Evolutionary conservation across 1,140 invertebrate genomes (phyloP).

Genomic region (Centruroides vittatus): DNA sequence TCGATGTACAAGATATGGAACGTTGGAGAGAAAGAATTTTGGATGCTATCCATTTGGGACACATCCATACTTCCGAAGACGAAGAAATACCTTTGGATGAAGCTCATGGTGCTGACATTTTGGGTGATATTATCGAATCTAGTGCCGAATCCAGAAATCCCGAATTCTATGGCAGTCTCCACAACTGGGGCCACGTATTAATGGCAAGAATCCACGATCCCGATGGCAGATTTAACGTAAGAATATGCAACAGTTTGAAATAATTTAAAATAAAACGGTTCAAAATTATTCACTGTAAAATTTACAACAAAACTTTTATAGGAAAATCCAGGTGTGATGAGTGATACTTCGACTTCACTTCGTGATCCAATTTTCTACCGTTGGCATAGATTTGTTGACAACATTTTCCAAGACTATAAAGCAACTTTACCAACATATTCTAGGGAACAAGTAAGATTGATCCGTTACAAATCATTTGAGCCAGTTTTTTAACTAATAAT

Average conservation of each 20-base stretch:
- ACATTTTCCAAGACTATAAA: slow-evolving; percentile 15
- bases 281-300: neutral
- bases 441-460: slow-evolving; percentile 1
- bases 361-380: slow-evolving; percentile 14
- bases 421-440: slow-evolving; percentile 6
- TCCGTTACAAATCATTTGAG: neutral
- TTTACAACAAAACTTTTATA: neutral
- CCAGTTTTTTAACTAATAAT: too few species aligned
- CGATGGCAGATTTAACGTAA: slow-evolving; percentile 13
- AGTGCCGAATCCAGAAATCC: slow-evolving; percentile 35
- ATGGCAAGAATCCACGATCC: slow-evolving; percentile 37
- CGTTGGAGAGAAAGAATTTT: slow-evolving; percentile 16
- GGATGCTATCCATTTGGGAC: slow-evolving; percentile 2
- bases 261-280: neutral
- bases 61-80: neutral
- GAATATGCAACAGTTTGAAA: neutral
- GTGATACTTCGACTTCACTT: slow-evolving; percentile 13
- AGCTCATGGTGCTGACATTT: slow-evolving; percentile 22
- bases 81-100: neutral
- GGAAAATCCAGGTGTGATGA: slow-evolving; percentile 17
- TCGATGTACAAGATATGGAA: slow-evolving; percentile 30
- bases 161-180: slow-evolving; percentile 33
- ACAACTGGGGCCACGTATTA: slow-evolving; percentile 30
- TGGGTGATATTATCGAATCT: slow-evolving; percentile 40
- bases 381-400: slow-evolving; percentile 14